A percentile compares a stretch with the other conserved stretches of the same genome.
These are phyloP conservation scores for Sebastiscus tertius DNA, from an alignment of 2,797 vertebrate species.

Conservation along the genomic window DNA sequence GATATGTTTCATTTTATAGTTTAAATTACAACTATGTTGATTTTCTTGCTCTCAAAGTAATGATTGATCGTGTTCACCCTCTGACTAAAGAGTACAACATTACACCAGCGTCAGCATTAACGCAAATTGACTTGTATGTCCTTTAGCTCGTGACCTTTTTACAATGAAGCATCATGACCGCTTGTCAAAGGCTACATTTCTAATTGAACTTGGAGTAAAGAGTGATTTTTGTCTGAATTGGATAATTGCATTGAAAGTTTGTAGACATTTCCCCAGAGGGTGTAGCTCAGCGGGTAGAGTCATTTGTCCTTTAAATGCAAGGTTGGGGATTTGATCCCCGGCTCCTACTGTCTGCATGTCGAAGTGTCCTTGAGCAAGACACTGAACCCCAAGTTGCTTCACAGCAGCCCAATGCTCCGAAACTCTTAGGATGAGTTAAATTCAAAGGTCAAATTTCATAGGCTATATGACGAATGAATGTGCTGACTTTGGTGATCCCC, in stretches of 20 bases:
- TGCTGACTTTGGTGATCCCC: not conserved
- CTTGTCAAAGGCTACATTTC: not conserved
- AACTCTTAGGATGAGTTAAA: too few species aligned
- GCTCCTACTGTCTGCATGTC: too few species aligned
- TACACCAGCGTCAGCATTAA: not conserved
- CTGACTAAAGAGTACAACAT: not conserved
- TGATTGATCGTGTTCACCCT: not conserved
- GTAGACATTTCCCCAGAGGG: not conserved
- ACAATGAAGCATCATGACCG: not conserved
- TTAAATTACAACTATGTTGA: slow-evolving; percentile 3
- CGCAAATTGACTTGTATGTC: not conserved
- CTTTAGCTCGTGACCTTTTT: not conserved
- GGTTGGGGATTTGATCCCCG: too few species aligned
- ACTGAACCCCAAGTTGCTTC: too few species aligned
- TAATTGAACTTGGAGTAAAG: not conserved
- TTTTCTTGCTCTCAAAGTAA: not conserved
- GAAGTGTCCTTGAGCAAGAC: too few species aligned
- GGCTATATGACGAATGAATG: too few species aligned
- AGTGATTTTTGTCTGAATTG: not conserved
- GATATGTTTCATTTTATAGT: slow-evolving; percentile 15
- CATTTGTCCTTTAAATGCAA: too few species aligned
- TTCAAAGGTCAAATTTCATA: too few species aligned
- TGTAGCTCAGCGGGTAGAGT: too few species aligned
- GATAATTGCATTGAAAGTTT: not conserved
- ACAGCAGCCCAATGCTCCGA: too few species aligned